These are phyloP conservation scores for Ambastaia sidthimunki DNA, from an alignment of 2,797 vertebrate genomes.

Conservation along the genomic window DNA sequence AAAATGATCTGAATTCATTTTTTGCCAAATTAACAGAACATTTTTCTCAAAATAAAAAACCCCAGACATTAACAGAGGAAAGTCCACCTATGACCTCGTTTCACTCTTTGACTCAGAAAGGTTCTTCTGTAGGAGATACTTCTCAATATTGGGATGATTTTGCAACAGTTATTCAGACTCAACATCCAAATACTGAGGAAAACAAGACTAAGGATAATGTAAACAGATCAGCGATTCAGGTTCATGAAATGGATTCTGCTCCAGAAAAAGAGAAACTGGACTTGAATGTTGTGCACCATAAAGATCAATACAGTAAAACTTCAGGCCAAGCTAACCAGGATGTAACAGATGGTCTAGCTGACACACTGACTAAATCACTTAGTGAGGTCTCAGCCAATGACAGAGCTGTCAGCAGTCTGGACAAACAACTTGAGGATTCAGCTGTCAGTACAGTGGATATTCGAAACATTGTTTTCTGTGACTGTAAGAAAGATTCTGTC, in stretches of 20 bases:
- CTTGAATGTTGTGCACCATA: background rate
- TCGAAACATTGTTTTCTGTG: constrained; percentile 7
- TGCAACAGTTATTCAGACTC: background rate
- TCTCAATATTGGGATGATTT: background rate
- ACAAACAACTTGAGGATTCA: constrained; percentile 22
- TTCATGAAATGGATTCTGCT: constrained; percentile 4
- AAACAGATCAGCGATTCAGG: constrained; percentile 1
- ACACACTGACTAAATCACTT: constrained; percentile 30
- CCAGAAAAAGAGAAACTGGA: constrained; percentile 20
- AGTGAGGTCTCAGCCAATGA: constrained; percentile 20
- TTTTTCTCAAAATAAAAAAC: constrained; percentile 67
- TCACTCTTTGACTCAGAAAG: constrained; percentile 63
- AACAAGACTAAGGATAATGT: background rate
- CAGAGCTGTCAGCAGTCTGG: constrained; percentile 9
- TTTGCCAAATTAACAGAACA: constrained; percentile 75
- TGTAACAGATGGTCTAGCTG: constrained; percentile 44
- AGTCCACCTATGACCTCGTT: constrained; percentile 78
- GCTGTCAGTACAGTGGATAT: background rate
- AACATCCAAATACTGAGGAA: background rate
- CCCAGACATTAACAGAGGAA: constrained; percentile 65
- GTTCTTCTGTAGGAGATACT: constrained; percentile 17
- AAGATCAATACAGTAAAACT: constrained; percentile 25
- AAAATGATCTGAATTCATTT: constrained; percentile 57
- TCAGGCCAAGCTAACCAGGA: constrained; percentile 32
- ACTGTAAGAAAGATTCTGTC: background rate